phyloP scores from a whole-genome alignment of 2,888 invertebrate genomes.

The Cerceris rybyensis region DNA sequence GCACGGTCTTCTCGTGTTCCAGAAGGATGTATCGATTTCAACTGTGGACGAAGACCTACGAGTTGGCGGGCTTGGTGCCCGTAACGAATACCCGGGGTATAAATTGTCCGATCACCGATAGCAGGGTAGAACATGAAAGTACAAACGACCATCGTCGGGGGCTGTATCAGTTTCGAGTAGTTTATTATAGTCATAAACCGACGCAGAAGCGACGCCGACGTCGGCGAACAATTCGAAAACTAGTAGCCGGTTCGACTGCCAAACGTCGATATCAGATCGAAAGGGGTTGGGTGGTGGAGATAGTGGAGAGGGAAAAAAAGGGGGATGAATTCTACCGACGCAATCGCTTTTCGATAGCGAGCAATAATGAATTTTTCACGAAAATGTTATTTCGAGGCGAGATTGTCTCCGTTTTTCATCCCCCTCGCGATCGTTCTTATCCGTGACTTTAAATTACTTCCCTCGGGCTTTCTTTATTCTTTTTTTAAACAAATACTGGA shows the following conservation, averaged over 20 bases:
- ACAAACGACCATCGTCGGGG: conserved; percentile 58
- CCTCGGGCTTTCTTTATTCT: too few relatives aligned
- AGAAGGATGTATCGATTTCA: conserved; percentile 53
- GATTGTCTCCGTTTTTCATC: background rate
- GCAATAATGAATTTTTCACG: background rate
- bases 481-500: background rate
- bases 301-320: too few relatives aligned
- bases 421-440: background rate
- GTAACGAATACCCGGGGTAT: conserved; percentile 56
- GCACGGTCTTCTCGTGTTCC: conserved; percentile 42
- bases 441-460: too few relatives aligned
- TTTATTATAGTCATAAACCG: conserved; percentile 62
- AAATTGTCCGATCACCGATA: conserved; percentile 62
- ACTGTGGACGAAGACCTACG: conserved; percentile 40
- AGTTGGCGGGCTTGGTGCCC: conserved; percentile 36
- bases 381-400: background rate
- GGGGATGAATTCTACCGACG: too few relatives aligned
- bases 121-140: conserved; percentile 53
- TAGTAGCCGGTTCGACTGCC: background rate
- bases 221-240: conserved; percentile 41
- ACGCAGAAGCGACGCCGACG: conserved; percentile 20
- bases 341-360: conserved; percentile 1
- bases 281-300: too few relatives aligned
- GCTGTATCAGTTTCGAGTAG: conserved; percentile 59
- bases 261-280: too few relatives aligned